Conservation (phyloP, 2,113 vertebrate species). For the Cervus canadensis region DNA sequence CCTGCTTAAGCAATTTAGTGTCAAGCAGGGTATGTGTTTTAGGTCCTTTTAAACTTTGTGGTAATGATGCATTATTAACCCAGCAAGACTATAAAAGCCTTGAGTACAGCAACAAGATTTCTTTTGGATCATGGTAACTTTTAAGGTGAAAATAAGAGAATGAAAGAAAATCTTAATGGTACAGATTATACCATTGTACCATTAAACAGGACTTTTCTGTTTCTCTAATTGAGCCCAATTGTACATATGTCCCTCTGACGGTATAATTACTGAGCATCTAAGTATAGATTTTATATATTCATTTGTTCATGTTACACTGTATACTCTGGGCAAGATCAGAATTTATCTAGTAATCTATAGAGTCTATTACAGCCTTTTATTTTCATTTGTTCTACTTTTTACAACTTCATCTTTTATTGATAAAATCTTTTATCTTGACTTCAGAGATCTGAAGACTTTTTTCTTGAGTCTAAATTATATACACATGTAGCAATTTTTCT, state of each 20-base stretch:
- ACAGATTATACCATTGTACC: constrained; percentile 6
- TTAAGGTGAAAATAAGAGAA: constrained; percentile 19
- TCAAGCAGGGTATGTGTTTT: constrained; percentile 50
- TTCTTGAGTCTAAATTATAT: neutral
- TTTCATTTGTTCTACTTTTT: no score
- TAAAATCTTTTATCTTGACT: constrained; percentile 28
- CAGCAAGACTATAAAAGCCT: constrained; percentile 56
- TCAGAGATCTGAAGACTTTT: constrained; percentile 16
- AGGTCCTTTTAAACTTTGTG: constrained; percentile 53
- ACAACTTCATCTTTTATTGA: neutral
- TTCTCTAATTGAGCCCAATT: neutral
- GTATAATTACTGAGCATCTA: no score
- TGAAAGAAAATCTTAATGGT: constrained; percentile 43
- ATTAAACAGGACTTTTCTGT: neutral
- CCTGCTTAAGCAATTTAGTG: constrained; percentile 54
- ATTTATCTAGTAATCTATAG: no score
- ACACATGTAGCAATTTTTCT: neutral
- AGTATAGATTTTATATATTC: no score
- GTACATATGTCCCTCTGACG: no score
- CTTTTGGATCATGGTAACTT: constrained; percentile 52
- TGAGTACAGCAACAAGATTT: neutral
- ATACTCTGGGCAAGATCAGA: no score
- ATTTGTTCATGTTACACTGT: no score
- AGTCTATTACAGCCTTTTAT: no score
- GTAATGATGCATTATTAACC: constrained; percentile 52